Evolutionary conservation across 2,888 invertebrate species (phyloP).

Genomic region (Meloe dianella): DNA sequence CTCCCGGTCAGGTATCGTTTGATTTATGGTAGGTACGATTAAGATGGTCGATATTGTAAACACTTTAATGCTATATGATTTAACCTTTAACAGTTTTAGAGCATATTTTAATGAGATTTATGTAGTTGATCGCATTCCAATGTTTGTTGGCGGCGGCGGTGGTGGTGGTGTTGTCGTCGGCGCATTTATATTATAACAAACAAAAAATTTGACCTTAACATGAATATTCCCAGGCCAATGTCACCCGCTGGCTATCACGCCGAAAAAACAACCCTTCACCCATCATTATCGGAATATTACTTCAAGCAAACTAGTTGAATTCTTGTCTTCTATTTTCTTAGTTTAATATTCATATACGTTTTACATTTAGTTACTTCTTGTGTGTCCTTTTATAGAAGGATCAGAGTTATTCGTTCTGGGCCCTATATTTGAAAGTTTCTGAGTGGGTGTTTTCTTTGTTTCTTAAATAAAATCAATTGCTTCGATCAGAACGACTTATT

Average conservation of each 20-base stretch:
- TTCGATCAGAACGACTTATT: no score
- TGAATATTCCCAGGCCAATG: conserved; percentile 37
- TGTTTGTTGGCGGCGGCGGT: conserved; percentile 15
- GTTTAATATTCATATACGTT: not conserved
- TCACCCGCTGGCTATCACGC: conserved; percentile 41
- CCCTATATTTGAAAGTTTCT: not conserved
- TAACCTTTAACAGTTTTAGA: conserved; percentile 38
- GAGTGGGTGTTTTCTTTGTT: no score
- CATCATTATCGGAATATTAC: not conserved
- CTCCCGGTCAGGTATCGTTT: conserved; percentile 23
- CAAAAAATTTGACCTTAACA: conserved; percentile 5
- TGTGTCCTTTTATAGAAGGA: not conserved
- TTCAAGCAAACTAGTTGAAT: not conserved
- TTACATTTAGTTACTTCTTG: not conserved
- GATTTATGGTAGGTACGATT: conserved; percentile 42
- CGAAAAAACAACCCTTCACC: conserved; percentile 13
- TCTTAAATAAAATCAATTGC: not conserved
- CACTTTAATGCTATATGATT: conserved; percentile 38
- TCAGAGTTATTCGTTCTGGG: not conserved
- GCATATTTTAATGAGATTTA: conserved; percentile 32
- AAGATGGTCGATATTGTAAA: conserved; percentile 42
- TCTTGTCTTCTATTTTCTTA: not conserved
- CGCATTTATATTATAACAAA: not conserved
- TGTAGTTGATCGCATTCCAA: conserved; percentile 22
- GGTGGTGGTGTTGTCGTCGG: not conserved